Base-by-base conservation (phyloP, 2,113 vertebrate species). In the Sprattus sprattus region DNA sequence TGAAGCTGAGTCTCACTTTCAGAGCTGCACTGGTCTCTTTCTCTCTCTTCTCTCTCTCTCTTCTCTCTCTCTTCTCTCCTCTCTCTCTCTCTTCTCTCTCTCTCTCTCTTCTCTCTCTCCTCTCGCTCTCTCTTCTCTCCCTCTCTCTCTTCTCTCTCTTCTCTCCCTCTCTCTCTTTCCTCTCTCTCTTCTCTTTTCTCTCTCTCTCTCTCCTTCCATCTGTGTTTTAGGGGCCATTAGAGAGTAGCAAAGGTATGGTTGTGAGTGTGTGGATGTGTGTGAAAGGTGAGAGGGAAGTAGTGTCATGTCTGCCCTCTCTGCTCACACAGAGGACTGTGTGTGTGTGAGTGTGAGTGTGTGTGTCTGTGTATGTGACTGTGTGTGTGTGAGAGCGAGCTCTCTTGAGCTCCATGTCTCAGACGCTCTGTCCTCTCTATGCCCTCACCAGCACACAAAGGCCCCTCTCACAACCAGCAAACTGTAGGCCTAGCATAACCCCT, bases 401-500 rank as follows among this genome's bases (percentile, higher is more conserved):
- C 6, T 39, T 39, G 25, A 28, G 64, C 64, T 78, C 71, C 32
- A 39, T 78, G 71, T 45, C 83, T 84, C 67, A 80, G 83, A 84
- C 46, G 13, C 50, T 25, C 46, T 78, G 83, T 32, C 83, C 83
- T 50, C 46, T 80, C 67, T 3, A 32, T 80, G 67, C 67, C 83
- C 67, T 84, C 83, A 5, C 71, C 28, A 18, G 39, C 60, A 80
- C 15, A 84, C 83, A 84, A 78, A 75, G 50, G 83, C 3, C 28
- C 46, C 83, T 84, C 83, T 78, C 47, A 50, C 49, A 6, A 57
- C 67, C 44, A 39, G 80, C 64, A 60, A 64, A 39, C 49, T 83
- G 87, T 44, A 85, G 47, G 84, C 47, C 45, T 78, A 83, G 52
- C 13, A 50, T 67, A 81, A 32, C 45, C 80, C 64, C 49, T 64